Evolutionary conservation across 1,140 invertebrate species (phyloP).

Genomic region (Sarcophaga peregrina): DNA sequence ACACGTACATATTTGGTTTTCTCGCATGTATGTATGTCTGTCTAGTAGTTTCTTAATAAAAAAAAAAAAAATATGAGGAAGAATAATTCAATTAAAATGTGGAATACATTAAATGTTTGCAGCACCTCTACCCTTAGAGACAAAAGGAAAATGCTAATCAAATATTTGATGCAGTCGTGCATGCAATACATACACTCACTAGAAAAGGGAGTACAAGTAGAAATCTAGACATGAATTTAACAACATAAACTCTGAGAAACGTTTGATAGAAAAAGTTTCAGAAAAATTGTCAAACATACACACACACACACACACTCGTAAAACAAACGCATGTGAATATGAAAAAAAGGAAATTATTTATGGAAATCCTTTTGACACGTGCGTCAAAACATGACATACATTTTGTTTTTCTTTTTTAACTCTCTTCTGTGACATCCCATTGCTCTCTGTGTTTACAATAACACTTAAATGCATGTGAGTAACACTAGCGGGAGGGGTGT

Average conservation of each 20-base stretch:
- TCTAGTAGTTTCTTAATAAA: too few species aligned
- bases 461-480: too few species aligned
- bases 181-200: background rate
- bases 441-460: too few species aligned
- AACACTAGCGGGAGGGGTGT: background rate
- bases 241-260: background rate
- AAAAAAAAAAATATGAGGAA: too few species aligned
- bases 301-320: background rate
- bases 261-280: background rate
- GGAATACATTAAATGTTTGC: too few species aligned
- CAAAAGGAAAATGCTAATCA: slow-evolving; percentile 35
- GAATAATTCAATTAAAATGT: too few species aligned
- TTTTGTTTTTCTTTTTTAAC: slow-evolving; percentile 4
- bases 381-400: slow-evolving; percentile 39
- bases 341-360: slow-evolving; percentile 4
- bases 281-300: background rate
- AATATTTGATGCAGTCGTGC: slow-evolving; percentile 33
- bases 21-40: too few species aligned
- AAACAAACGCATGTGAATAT: background rate
- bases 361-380: slow-evolving; percentile 36
- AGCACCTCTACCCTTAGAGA: too few species aligned
- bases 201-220: background rate
- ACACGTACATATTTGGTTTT: too few species aligned
- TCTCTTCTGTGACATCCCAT: background rate
- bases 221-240: slow-evolving; percentile 27